phyloP scores from a whole-genome alignment of 1,140 invertebrate species.

The Venturia canescens region DNA sequence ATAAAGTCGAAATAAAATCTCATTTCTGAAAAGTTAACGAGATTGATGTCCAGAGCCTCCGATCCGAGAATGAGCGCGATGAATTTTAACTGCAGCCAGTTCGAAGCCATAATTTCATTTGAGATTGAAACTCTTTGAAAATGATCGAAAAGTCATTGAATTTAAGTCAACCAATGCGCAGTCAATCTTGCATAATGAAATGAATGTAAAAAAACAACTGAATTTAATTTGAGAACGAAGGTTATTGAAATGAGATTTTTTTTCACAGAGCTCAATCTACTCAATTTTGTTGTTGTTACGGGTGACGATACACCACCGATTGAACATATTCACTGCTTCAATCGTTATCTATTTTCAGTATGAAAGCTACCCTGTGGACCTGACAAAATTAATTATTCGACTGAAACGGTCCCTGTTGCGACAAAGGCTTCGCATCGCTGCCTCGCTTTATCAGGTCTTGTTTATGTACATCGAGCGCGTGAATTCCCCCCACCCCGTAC shows the following conservation, averaged over 20 bases:
- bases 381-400: slow-evolving; percentile 34
- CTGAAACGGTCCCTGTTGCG: slow-evolving; percentile 14
- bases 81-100: too few species aligned
- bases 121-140: neutral
- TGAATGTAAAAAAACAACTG: neutral
- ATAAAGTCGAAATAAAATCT: neutral
- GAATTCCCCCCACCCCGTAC: neutral
- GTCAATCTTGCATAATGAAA: too few species aligned
- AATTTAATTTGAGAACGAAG: neutral
- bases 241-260: neutral
- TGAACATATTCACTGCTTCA: slow-evolving; percentile 23
- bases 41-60: neutral
- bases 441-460: slow-evolving; percentile 15
- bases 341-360: slow-evolving; percentile 27
- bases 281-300: neutral
- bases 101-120: neutral
- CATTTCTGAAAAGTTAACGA: neutral
- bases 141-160: neutral
- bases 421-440: slow-evolving; percentile 20
- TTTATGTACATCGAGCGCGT: slow-evolving; percentile 14
- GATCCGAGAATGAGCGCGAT: too few species aligned
- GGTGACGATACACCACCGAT: neutral
- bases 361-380: slow-evolving; percentile 24
- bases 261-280: neutral
- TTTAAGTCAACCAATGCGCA: too few species aligned